These are phyloP conservation scores for Neodiprion virginianus DNA, from an alignment of 1,140 invertebrate species.

Conservation along the genomic window DNA sequence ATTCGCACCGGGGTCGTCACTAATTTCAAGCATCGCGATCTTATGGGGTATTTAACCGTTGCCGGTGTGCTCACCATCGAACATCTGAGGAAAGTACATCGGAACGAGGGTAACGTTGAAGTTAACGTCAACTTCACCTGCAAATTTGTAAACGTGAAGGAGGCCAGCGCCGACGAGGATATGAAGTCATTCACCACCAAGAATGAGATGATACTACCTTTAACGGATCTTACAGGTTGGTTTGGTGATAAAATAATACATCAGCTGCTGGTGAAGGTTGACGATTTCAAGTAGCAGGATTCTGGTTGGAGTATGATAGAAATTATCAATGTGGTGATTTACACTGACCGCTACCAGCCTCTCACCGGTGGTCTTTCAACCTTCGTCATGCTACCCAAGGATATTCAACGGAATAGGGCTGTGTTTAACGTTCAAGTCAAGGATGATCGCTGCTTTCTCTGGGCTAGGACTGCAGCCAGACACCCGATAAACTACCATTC, in stretches of 20 bases:
- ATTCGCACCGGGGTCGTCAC: not conserved
- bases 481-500: slow-evolving; percentile 38
- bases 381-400: slow-evolving; percentile 39
- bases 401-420: slow-evolving; percentile 47
- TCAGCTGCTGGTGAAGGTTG: slow-evolving; percentile 9
- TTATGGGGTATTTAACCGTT: not conserved
- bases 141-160: slow-evolving; percentile 26
- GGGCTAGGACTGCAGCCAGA: slow-evolving; percentile 44
- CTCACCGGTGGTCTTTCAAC: slow-evolving; percentile 35
- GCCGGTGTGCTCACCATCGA: not conserved
- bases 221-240: slow-evolving; percentile 24
- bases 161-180: slow-evolving; percentile 19
- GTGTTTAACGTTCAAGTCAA: slow-evolving; percentile 52
- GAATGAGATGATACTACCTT: slow-evolving; percentile 23
- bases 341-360: slow-evolving; percentile 42
- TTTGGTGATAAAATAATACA: slow-evolving; percentile 4
- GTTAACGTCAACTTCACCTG: slow-evolving; percentile 20
- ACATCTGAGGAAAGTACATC: slow-evolving; percentile 12
- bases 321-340: slow-evolving; percentile 31
- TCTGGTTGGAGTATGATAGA: slow-evolving; percentile 23
- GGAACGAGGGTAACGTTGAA: slow-evolving; percentile 27
- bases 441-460: slow-evolving; percentile 49
- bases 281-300: slow-evolving; percentile 23
- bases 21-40: not conserved
- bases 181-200: slow-evolving; percentile 28